Percentiles rank a stretch among this genome's conserved stretches.
phyloP scores from a whole-genome alignment of 2,797 vertebrate genomes.

The Myotis daubentonii region DNA sequence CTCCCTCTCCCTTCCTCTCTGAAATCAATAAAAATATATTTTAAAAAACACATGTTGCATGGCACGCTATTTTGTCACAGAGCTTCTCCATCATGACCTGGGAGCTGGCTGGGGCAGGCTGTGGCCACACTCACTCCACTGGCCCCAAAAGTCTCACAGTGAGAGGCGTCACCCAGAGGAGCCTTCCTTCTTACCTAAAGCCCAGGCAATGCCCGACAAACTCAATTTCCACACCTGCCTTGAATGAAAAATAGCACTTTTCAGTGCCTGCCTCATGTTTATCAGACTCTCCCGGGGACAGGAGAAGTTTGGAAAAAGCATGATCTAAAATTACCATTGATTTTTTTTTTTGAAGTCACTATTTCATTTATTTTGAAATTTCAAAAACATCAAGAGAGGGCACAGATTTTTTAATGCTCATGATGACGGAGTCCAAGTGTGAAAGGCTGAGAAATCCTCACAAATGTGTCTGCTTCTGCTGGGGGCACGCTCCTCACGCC shows the following conservation, averaged over 20 bases:
- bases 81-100: background rate
- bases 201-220: background rate
- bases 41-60: fast-evolving
- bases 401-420: background rate
- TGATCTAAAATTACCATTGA: slow-evolving; percentile 13
- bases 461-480: background rate
- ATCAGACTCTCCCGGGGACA: background rate
- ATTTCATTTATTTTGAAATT: slow-evolving; percentile 63
- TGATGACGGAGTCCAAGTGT: background rate
- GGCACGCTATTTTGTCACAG: background rate
- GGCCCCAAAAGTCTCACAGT: background rate
- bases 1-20: too few species aligned
- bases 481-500: background rate
- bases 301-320: background rate
- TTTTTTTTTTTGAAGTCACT: slow-evolving; percentile 45
- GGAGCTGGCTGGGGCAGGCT: background rate
- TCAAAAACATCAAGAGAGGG: slow-evolving; percentile 26
- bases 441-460: background rate
- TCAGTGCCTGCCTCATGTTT: background rate
- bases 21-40: too few species aligned
- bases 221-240: slow-evolving; percentile 46
- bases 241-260: slow-evolving; percentile 50
- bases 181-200: background rate
- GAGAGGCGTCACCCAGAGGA: background rate
- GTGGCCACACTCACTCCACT: fast-evolving